These are phyloP conservation scores for Oscheius myriophilus DNA, from an alignment of 2,888 invertebrate species.

Conservation along the genomic window DNA sequence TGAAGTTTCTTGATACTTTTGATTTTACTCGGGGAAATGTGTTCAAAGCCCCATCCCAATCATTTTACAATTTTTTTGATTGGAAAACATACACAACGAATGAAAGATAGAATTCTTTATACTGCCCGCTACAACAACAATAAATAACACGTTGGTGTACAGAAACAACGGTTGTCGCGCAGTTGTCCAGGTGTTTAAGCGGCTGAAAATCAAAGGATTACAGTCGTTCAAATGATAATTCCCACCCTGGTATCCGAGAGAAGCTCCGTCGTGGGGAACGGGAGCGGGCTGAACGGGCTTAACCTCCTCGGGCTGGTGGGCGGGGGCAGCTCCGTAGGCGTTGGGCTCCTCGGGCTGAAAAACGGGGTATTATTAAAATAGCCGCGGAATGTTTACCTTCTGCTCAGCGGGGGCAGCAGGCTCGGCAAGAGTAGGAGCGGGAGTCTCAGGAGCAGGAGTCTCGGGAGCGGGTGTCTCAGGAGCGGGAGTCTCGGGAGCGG, in stretches of 20 bases:
- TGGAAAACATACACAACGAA: no score
- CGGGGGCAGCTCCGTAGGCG: constrained; percentile 10
- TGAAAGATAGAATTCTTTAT: no score
- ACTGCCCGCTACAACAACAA: constrained; percentile 11
- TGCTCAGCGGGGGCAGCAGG: constrained; percentile 13
- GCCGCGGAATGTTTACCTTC: not conserved
- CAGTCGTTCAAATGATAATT: no score
- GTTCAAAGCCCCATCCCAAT: no score
- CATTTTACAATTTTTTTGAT: no score
- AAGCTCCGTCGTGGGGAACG: constrained; percentile 31
- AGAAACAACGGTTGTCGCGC: no score
- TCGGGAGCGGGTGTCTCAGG: not conserved
- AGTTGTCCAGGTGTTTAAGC: no score
- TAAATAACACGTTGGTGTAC: constrained; percentile 12
- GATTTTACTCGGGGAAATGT: no score
- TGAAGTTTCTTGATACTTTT: no score
- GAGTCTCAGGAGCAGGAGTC: not conserved
- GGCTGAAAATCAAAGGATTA: no score
- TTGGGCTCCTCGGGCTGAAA: not conserved
- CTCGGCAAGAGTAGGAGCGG: not conserved
- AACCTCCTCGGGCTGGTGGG: constrained; percentile 21
- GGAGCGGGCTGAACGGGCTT: constrained; percentile 33
- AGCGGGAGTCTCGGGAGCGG: not conserved
- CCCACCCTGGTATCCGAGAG: constrained; percentile 19
- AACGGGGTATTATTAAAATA: not conserved